Percentiles rank a stretch among this genome's conserved stretches.
Conservation (phyloP, 1,140 invertebrate species). For the Bombus picipes region DNA sequence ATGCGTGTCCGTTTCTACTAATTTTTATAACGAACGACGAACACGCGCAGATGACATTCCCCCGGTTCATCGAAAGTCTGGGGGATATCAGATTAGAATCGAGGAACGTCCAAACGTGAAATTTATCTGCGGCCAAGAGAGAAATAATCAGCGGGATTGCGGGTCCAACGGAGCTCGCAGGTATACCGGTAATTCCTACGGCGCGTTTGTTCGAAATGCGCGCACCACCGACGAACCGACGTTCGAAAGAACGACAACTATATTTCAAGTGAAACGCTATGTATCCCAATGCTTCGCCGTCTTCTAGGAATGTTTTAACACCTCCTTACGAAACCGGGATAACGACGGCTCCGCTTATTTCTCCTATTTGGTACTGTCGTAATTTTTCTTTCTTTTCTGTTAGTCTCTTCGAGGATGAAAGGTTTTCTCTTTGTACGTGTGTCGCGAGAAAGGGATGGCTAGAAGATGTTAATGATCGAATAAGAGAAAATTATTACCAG, state of each 20-base stretch:
- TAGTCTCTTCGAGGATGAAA: no score
- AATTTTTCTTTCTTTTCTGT: neutral
- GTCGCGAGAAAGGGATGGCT: neutral
- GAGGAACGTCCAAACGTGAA: conserved; percentile 69
- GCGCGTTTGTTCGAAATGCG: conserved; percentile 42
- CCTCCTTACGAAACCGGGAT: conserved; percentile 40
- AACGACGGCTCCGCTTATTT: neutral
- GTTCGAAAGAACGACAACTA: conserved; percentile 38
- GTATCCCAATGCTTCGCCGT: neutral
- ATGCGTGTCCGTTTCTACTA: conserved; percentile 50
- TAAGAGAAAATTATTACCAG: no score
- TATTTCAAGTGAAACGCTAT: conserved; percentile 31
- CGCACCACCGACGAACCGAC: neutral
- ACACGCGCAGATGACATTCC: conserved; percentile 71
- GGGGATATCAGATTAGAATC: conserved; percentile 80
- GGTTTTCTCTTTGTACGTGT: neutral
- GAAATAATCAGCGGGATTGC: conserved; percentile 79
- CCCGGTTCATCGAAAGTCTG: conserved; percentile 68
- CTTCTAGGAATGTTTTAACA: conserved; percentile 43
- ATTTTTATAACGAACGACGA: conserved; percentile 69
- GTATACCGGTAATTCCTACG: conserved; percentile 69
- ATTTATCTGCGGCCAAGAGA: conserved; percentile 77
- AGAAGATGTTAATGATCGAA: neutral
- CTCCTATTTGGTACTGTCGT: neutral
- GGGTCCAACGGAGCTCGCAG: conserved; percentile 55